phyloP scores from a whole-genome alignment of 2,888 invertebrate genomes.

The Agrochola lychnidis region DNA sequence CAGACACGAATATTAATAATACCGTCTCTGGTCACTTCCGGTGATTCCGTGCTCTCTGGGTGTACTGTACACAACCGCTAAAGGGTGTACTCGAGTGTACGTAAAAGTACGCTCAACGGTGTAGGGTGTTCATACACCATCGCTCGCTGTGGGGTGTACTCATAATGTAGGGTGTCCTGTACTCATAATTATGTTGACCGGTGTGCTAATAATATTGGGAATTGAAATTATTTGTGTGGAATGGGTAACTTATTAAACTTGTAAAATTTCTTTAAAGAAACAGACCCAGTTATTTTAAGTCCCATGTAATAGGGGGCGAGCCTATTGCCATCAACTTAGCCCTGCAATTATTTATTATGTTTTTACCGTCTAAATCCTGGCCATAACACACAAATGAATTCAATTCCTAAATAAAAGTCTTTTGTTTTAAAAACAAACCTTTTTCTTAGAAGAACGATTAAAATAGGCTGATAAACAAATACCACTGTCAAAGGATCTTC shows the following conservation, averaged over 20 bases:
- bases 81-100: not conserved
- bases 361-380: not conserved
- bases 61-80: not conserved
- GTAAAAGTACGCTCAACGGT: not conserved
- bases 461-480: conserved; percentile 10
- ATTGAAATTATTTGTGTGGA: not conserved
- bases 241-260: not conserved
- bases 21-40: not conserved
- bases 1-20: not conserved
- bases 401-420: not conserved
- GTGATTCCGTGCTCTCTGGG: not conserved
- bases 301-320: not conserved
- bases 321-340: not conserved
- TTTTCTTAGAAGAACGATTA: conserved; percentile 3
- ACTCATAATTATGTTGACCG: conserved; percentile 14
- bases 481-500: conserved; percentile 5
- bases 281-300: no score
- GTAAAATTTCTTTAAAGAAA: not conserved
- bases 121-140: not conserved
- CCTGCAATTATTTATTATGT: not conserved
- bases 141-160: not conserved
- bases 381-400: conserved; percentile 10
- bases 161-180: not conserved
- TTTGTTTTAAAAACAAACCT: conserved; percentile 24
- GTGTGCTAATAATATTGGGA: conserved; percentile 3